phyloP scores from a whole-genome alignment of 2,113 vertebrate species.

The Sturnus vulgaris region DNA sequence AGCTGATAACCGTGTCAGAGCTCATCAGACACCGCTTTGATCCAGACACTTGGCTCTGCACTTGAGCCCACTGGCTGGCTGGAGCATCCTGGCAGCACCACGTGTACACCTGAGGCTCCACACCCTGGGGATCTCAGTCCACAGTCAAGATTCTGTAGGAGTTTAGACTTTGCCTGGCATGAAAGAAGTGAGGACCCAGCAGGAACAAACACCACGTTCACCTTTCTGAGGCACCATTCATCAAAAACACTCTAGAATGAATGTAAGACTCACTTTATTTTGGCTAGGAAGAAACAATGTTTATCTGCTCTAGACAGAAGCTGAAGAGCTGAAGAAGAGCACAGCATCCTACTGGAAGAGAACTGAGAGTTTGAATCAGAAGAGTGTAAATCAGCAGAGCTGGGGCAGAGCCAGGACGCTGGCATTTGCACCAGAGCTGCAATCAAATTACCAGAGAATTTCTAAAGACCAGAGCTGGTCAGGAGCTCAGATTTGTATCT shows the following conservation, averaged over 20 bases:
- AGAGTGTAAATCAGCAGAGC: not conserved
- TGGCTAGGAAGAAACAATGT: not conserved
- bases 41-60: not conserved
- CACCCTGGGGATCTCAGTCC: not conserved
- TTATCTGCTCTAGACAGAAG: not conserved
- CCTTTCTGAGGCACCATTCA: not conserved
- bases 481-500: conserved; percentile 57
- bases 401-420: not conserved
- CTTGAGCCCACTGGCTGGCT: not conserved
- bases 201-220: not conserved
- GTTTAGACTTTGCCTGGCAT: not conserved
- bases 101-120: not conserved
- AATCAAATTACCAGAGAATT: not conserved
- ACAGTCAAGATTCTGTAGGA: not conserved
- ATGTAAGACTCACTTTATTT: not conserved
- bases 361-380: not conserved
- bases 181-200: not conserved
- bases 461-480: conserved; percentile 45
- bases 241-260: not conserved
- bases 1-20: not conserved
- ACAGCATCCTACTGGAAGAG: not conserved
- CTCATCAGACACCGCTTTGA: not conserved
- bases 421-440: not conserved
- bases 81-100: not conserved
- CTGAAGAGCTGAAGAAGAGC: not conserved